phyloP scores from a whole-genome alignment of 2,797 vertebrate species.

The Chanos chanos region DNA sequence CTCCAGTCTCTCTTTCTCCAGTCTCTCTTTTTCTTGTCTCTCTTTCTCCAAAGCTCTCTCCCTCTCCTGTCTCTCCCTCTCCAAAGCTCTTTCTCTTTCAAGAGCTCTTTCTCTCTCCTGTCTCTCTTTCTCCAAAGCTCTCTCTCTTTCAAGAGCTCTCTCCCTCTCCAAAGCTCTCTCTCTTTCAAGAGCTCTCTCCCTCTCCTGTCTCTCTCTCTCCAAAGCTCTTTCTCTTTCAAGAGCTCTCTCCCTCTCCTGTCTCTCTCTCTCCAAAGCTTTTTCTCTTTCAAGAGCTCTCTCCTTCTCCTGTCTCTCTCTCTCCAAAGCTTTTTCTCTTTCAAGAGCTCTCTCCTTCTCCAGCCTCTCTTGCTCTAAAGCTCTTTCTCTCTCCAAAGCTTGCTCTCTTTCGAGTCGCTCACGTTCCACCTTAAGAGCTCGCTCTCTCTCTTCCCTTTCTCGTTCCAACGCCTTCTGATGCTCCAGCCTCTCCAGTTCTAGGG shows the following conservation, averaged over 20 bases:
- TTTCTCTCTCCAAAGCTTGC: slow-evolving; percentile 39
- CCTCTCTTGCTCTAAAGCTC: slow-evolving; percentile 34
- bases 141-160: slow-evolving; percentile 45
- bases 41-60: slow-evolving; percentile 37
- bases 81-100: slow-evolving; percentile 51
- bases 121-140: slow-evolving; percentile 32
- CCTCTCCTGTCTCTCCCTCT: slow-evolving; percentile 44
- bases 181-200: too few species aligned
- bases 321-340: slow-evolving; percentile 35
- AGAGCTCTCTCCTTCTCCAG: slow-evolving; percentile 53
- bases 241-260: not conserved
- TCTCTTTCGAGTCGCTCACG: slow-evolving; percentile 31
- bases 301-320: slow-evolving; percentile 41
- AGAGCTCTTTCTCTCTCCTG: slow-evolving; percentile 38
- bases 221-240: slow-evolving; percentile 9
- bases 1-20: slow-evolving; percentile 8
- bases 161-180: slow-evolving; percentile 21
- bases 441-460: slow-evolving; percentile 1
- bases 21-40: slow-evolving; percentile 37
- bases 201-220: slow-evolving; percentile 28
- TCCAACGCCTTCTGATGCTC: slow-evolving; percentile 11
- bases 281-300: not conserved
- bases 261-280: not conserved
- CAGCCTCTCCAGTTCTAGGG: slow-evolving; percentile 23
- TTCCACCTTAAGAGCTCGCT: slow-evolving; percentile 37